Conservation (phyloP, 2,797 vertebrate species). For the Enteromius radiatus region DNA sequence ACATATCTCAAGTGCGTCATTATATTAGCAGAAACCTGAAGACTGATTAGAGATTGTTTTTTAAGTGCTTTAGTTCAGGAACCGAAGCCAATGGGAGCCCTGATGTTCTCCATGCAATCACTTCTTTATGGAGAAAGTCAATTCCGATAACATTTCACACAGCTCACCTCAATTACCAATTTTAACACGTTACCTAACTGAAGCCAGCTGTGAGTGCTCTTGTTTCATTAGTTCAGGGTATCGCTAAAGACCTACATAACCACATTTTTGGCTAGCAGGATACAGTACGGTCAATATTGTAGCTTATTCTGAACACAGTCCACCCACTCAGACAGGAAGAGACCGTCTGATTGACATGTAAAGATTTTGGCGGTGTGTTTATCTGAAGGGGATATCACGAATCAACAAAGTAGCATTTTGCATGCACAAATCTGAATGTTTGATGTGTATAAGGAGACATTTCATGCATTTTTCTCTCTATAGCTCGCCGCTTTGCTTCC, state of each 20-base stretch:
- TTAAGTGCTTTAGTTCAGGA: conserved; percentile 17
- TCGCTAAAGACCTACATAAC: neutral
- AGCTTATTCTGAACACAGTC: neutral
- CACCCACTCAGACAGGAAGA: neutral
- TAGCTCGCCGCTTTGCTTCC: neutral
- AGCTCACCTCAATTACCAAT: conserved; percentile 8
- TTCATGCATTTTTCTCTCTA: neutral
- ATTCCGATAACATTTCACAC: conserved; percentile 22
- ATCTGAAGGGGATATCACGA: neutral
- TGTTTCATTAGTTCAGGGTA: neutral
- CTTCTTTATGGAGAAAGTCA: conserved; percentile 24
- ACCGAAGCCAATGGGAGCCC: neutral
- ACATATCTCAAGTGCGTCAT: neutral
- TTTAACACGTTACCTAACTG: conserved; percentile 10
- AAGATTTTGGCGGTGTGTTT: neutral
- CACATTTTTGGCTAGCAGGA: neutral
- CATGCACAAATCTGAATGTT: neutral
- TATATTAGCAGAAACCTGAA: conserved; percentile 23
- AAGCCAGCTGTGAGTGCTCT: conserved; percentile 4
- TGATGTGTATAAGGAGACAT: neutral
- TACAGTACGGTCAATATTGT: neutral
- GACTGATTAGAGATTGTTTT: conserved; percentile 19
- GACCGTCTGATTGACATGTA: neutral
- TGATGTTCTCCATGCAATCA: conserved; percentile 29
- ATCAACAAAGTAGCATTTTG: neutral